Evolutionary conservation across 2,113 vertebrate species (phyloP).

Genomic region (Macroglossus sobrinus): DNA sequence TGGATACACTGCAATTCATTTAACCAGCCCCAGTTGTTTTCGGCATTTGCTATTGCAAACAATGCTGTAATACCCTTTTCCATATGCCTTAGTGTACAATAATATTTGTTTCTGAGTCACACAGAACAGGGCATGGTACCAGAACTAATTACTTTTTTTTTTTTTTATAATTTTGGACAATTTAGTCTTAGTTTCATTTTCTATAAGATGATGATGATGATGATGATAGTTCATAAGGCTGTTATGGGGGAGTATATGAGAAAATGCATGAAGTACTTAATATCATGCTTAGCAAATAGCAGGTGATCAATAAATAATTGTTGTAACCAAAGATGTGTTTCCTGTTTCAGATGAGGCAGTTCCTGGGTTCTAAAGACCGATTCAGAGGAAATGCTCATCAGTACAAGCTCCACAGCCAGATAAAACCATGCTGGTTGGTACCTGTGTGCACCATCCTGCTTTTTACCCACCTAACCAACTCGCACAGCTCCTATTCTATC

Average conservation of each 20-base stretch:
- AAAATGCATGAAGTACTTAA: neutral
- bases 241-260: neutral
- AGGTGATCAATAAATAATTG: neutral
- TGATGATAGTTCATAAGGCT: neutral
- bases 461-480: neutral
- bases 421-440: neutral
- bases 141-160: conserved; percentile 1
- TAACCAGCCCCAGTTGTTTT: neutral
- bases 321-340: neutral
- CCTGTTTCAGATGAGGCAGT: neutral
- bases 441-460: neutral
- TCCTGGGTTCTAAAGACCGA: neutral
- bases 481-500: neutral
- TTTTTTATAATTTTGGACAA: neutral
- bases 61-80: neutral
- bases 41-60: neutral
- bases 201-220: neutral
- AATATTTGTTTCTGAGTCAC: neutral
- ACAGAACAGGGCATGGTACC: neutral
- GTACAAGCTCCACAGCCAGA: neutral
- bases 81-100: neutral
- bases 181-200: neutral
- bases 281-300: neutral
- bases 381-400: neutral
- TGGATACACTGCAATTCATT: neutral